Percentiles rank a stretch among this genome's conserved stretches.
phyloP scores from a whole-genome alignment of 1,140 invertebrate species.

The Camponotus floridanus region DNA sequence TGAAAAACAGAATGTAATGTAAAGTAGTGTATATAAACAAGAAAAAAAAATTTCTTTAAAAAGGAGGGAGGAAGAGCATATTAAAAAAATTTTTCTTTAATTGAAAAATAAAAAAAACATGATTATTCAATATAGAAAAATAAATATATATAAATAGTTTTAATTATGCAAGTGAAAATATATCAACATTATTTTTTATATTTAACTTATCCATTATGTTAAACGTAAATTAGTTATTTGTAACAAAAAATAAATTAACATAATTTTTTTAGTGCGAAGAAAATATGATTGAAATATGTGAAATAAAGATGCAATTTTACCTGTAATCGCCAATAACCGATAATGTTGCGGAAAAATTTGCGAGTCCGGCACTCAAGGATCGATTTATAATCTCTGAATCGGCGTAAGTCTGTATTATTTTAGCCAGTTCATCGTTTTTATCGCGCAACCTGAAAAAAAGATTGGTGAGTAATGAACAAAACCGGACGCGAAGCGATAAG shows the following conservation, averaged over 20 bases:
- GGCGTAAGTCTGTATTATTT: conserved; percentile 89
- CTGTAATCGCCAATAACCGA: conserved; percentile 90
- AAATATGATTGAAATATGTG: not conserved
- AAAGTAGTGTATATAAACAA: not conserved
- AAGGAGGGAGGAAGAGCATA: no score
- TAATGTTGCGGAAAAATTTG: conserved; percentile 89
- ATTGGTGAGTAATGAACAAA: not conserved
- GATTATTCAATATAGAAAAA: not conserved
- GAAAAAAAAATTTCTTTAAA: not conserved
- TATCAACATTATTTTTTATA: not conserved
- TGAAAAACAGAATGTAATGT: no score
- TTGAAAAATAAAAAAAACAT: not conserved
- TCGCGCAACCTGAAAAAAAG: conserved; percentile 87
- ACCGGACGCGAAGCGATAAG: not conserved
- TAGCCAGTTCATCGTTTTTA: conserved; percentile 90
- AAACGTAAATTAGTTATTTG: conserved; percentile 6
- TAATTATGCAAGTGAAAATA: not conserved
- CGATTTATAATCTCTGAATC: conserved; percentile 90
- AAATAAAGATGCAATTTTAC: conserved; percentile 57
- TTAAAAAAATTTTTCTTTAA: not conserved
- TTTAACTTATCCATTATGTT: not conserved
- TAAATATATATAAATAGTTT: not conserved
- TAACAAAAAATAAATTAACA: not conserved
- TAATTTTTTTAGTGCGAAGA: not conserved
- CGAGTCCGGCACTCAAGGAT: conserved; percentile 88